phyloP scores from a whole-genome alignment of 2,888 invertebrate genomes.

The Artemia sinica region DNA sequence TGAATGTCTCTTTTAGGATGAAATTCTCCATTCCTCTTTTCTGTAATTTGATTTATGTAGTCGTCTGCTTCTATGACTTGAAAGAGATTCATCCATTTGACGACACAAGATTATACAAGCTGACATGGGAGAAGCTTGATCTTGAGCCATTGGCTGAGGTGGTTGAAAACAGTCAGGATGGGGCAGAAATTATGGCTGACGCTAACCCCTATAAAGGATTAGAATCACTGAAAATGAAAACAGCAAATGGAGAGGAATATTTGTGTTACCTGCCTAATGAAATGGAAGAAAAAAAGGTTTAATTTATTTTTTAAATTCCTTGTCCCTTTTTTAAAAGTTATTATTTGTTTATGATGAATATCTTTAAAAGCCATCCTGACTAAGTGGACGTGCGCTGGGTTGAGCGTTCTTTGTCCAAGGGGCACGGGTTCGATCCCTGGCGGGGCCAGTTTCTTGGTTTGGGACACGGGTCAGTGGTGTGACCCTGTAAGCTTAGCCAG shows the following conservation, averaged over 20 bases:
- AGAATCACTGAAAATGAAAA: conserved; percentile 49
- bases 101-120: conserved; percentile 58
- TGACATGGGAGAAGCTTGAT: conserved; percentile 50
- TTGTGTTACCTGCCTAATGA: conserved; percentile 59
- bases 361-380: too few species aligned
- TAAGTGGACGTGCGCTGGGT: too few species aligned
- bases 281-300: conserved; percentile 30
- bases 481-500: too few species aligned
- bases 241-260: conserved; percentile 62
- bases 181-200: background rate
- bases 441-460: too few species aligned
- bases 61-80: conserved; percentile 12
- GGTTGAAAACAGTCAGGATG: background rate
- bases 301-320: conserved; percentile 18
- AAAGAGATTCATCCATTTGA: conserved; percentile 56
- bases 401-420: too few species aligned
- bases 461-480: too few species aligned
- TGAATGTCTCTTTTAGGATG: too few species aligned
- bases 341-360: too few species aligned
- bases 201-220: conserved; percentile 29
- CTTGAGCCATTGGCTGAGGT: conserved; percentile 16
- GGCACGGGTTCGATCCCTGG: too few species aligned
- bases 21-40: background rate
- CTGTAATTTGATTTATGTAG: background rate
- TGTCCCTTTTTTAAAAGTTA: background rate